Conservation (phyloP, 2,113 vertebrate species). For the Willisornis vidua region DNA sequence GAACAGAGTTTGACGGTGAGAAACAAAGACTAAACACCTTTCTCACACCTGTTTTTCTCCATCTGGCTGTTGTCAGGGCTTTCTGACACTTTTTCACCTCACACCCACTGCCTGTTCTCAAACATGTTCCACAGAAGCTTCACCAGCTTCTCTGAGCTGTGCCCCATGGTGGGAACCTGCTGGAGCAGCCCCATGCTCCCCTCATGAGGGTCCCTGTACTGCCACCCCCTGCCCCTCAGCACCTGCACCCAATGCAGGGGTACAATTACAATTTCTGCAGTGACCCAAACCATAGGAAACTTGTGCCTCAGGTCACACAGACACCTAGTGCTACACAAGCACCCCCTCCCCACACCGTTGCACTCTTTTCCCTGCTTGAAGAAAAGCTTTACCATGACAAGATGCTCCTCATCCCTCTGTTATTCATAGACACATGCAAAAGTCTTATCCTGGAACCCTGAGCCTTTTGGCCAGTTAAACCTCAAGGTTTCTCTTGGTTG, state of each 20-base stretch:
- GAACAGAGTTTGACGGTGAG: not conserved
- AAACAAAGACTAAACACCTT: not conserved
- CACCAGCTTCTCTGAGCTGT: rapidly evolving
- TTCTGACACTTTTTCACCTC: not conserved
- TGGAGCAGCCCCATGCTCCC: rapidly evolving
- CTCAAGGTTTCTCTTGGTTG: not conserved
- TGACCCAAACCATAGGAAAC: not conserved
- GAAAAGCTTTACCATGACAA: not conserved
- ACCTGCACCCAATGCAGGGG: not conserved
- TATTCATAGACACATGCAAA: rapidly evolving
- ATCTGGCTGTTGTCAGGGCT: not conserved
- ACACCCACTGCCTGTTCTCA: rapidly evolving
- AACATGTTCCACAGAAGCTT: rapidly evolving
- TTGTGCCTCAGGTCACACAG: too few species aligned
- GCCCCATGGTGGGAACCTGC: rapidly evolving
- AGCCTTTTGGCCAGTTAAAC: not conserved
- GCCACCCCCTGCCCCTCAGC: not conserved
- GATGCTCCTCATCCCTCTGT: not conserved
- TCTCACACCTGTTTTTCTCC: not conserved
- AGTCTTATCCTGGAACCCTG: too few species aligned
- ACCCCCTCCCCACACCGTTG: rapidly evolving
- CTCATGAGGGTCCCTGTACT: not conserved
- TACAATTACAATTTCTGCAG: not conserved
- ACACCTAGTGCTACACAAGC: not conserved
- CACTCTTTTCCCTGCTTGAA: not conserved